Percentiles rank a stretch among this genome's conserved stretches.
phyloP scores from a whole-genome alignment of 2,113 vertebrate species.

The Tamias sibiricus region DNA sequence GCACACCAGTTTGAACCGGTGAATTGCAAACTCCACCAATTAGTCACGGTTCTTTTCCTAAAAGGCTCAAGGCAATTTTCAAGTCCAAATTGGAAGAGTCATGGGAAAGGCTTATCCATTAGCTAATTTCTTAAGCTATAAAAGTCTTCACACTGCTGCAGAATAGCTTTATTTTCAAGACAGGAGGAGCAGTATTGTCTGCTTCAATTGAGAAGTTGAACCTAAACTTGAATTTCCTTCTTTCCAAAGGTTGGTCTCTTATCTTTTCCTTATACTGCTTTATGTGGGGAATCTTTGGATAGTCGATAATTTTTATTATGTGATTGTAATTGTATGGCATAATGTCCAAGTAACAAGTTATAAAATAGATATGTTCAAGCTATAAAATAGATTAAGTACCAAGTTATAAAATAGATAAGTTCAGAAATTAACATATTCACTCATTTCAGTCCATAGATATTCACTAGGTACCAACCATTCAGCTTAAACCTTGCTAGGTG shows the following conservation, averaged over 20 bases:
- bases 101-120: conserved; percentile 21
- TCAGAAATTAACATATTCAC: conserved; percentile 24
- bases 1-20: not conserved
- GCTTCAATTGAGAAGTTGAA: not conserved
- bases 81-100: conserved; percentile 21
- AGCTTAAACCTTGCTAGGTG: not conserved
- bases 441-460: not conserved
- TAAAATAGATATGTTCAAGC: not conserved
- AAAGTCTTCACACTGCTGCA: not conserved
- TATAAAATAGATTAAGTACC: not conserved
- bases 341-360: not conserved
- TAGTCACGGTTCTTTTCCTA: not conserved
- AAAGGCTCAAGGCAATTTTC: not conserved
- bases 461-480: not conserved
- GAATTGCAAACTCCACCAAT: conserved; percentile 8
- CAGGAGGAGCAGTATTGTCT: not conserved
- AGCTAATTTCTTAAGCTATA: conserved; percentile 30
- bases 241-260: conserved; percentile 25
- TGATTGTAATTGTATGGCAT: not conserved
- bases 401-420: not conserved
- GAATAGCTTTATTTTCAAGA: conserved; percentile 25
- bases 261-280: not conserved
- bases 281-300: not conserved
- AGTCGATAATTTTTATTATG: not conserved
- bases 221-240: not conserved